A percentile compares a stretch with the other conserved stretches of the same genome.
phyloP scores from a whole-genome alignment of 2,113 vertebrate species.

The Albula goreensis region DNA sequence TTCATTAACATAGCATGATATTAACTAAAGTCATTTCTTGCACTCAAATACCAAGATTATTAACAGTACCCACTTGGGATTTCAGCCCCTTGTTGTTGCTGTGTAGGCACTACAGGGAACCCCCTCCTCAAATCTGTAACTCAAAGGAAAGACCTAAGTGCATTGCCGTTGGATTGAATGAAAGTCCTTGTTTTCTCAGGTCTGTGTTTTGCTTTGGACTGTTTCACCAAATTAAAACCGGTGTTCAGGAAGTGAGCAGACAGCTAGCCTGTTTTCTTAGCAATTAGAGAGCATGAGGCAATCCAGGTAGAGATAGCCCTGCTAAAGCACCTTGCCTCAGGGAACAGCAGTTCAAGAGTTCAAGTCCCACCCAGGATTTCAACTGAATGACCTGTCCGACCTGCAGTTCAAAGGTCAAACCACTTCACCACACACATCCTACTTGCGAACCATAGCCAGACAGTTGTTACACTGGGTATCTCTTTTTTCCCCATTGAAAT shows the following conservation, averaged over 20 bases:
- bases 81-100: neutral
- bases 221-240: neutral
- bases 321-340: conserved; percentile 37
- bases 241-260: conserved; percentile 20
- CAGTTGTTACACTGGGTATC: neutral
- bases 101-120: neutral
- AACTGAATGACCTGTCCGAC: conserved; percentile 42
- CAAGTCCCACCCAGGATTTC: conserved; percentile 41
- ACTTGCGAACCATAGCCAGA: neutral
- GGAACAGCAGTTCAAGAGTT: conserved; percentile 54
- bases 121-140: neutral
- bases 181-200: neutral
- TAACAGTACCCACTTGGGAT: neutral
- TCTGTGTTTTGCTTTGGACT: neutral
- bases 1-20: neutral
- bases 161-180: neutral
- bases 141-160: neutral
- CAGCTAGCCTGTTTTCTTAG: conserved; percentile 42
- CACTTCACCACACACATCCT: neutral
- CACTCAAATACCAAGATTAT: neutral
- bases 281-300: conserved; percentile 47
- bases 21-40: neutral
- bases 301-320: conserved; percentile 40
- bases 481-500: neutral
- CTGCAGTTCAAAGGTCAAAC: conserved; percentile 13